Percentiles rank a stretch among this genome's conserved stretches.
Evolutionary conservation across 1,140 invertebrate species (phyloP).

Genomic region (Acromyrmex echinatior): DNA sequence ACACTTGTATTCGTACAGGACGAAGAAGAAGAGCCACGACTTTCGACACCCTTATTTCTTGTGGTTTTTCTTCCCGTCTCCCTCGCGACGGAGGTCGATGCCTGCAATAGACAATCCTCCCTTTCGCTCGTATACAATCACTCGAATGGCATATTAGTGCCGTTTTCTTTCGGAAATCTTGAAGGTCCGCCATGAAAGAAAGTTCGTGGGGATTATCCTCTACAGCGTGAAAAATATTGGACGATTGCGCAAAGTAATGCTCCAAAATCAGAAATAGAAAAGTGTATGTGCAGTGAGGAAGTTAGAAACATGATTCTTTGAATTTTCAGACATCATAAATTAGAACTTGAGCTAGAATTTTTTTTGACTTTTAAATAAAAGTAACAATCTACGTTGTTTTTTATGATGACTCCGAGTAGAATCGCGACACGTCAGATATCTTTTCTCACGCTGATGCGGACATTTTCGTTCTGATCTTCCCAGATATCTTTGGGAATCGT

Average conservation of each 20-base stretch:
- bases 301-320: neutral
- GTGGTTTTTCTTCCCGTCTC: constrained; percentile 74
- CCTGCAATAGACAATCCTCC: constrained; percentile 77
- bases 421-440: neutral
- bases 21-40: constrained; percentile 70
- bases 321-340: neutral
- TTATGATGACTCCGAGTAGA: neutral
- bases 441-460: constrained; percentile 62
- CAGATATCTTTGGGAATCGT: constrained; percentile 40
- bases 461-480: neutral
- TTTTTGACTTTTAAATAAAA: neutral
- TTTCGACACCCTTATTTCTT: constrained; percentile 83
- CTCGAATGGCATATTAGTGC: constrained; percentile 27
- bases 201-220: neutral
- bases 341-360: neutral
- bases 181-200: neutral
- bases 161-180: constrained; percentile 13
- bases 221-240: constrained; percentile 6
- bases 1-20: constrained; percentile 77
- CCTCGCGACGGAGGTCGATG: constrained; percentile 68
- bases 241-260: neutral
- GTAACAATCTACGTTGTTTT: neutral
- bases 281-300: neutral
- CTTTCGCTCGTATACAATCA: constrained; percentile 31
- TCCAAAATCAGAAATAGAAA: neutral